Evolutionary conservation across 2,888 invertebrate species (phyloP).

Genomic region (Dryobotodes eremita): DNA sequence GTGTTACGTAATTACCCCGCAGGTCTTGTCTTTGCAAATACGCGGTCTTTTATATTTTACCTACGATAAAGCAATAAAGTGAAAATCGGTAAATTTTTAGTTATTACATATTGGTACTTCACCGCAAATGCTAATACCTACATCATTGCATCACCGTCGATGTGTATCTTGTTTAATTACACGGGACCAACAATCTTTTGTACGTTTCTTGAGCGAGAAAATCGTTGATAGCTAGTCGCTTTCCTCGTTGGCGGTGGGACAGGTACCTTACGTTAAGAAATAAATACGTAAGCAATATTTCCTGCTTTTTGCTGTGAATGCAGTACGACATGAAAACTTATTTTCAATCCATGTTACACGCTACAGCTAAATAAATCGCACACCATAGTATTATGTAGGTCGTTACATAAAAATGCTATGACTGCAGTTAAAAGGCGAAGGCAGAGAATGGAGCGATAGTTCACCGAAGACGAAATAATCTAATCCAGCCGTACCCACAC

Average conservation of each 20-base stretch:
- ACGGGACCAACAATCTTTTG: neutral
- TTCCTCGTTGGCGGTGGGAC: neutral
- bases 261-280: neutral
- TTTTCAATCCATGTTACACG: neutral
- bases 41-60: too few species aligned
- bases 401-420: neutral
- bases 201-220: neutral
- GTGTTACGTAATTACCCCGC: too few species aligned
- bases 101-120: too few species aligned
- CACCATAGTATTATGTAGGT: neutral
- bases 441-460: neutral
- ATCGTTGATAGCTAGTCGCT: neutral
- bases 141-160: too few species aligned
- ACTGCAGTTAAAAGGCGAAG: neutral
- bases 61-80: too few species aligned
- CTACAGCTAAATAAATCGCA: neutral
- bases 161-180: too few species aligned
- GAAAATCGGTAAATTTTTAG: too few species aligned
- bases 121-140: too few species aligned
- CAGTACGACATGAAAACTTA: conserved; percentile 1
- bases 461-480: neutral
- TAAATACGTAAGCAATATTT: neutral
- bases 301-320: conserved; percentile 1
- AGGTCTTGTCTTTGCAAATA: too few species aligned
- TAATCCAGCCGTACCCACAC: too few species aligned